Conservation (phyloP, 1,140 invertebrate species). For the Pogonomyrmex californicus region DNA sequence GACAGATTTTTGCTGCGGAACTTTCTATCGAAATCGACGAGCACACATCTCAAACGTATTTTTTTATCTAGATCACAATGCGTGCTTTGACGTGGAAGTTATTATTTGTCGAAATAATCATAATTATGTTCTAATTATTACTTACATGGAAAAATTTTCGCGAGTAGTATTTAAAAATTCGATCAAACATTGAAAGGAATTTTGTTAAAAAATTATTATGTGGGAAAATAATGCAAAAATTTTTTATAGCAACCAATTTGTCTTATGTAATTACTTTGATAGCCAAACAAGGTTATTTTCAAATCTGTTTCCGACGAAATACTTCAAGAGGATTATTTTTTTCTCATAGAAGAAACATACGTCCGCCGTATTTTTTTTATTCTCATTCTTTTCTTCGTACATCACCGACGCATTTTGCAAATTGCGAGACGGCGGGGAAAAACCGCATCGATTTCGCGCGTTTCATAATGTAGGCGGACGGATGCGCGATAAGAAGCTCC, state of each 20-base stretch:
- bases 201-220: too few relatives aligned
- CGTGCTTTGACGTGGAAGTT: neutral
- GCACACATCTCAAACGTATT: neutral
- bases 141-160: too few relatives aligned
- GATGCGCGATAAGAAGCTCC: slow-evolving; percentile 60
- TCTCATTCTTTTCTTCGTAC: neutral
- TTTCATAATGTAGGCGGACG: slow-evolving; percentile 3
- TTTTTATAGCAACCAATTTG: too few relatives aligned
- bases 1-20: neutral
- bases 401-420: neutral
- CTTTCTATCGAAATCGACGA: slow-evolving; percentile 37
- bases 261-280: too few relatives aligned
- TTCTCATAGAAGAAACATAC: neutral
- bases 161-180: too few relatives aligned
- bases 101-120: neutral
- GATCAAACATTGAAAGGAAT: too few relatives aligned
- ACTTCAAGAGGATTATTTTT: too few relatives aligned
- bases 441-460: slow-evolving; percentile 12
- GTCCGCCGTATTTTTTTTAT: neutral
- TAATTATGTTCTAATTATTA: neutral
- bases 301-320: too few relatives aligned
- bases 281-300: too few relatives aligned
- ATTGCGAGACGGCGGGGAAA: neutral
- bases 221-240: too few relatives aligned
- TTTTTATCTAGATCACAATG: neutral